Percentiles rank a stretch among this genome's conserved stretches.
phyloP scores from a whole-genome alignment of 2,797 vertebrate genomes.

The Dermochelys coriacea region DNA sequence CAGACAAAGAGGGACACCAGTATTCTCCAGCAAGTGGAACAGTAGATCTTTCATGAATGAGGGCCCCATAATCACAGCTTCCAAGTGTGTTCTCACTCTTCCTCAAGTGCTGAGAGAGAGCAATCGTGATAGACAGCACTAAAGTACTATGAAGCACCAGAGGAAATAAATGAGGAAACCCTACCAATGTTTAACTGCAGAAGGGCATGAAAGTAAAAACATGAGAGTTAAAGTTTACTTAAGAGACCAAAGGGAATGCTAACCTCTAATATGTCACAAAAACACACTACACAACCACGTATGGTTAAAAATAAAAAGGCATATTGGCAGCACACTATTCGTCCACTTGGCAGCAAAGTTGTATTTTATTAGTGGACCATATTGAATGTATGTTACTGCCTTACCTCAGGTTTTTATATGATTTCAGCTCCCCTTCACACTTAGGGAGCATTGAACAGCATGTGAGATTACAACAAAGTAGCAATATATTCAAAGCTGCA shows the following conservation, averaged over 20 bases:
- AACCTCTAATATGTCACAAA: neutral
- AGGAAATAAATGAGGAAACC: too few relatives aligned
- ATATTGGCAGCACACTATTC: neutral
- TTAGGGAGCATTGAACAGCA: neutral
- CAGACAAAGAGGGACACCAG: neutral
- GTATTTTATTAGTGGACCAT: neutral
- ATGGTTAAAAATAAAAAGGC: neutral
- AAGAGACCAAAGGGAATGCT: neutral
- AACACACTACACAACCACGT: neutral
- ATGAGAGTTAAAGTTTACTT: too few relatives aligned
- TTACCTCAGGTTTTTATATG: neutral
- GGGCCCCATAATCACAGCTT: neutral
- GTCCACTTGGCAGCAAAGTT: neutral
- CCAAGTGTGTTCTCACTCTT: neutral
- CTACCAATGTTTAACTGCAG: too few relatives aligned
- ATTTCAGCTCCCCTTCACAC: neutral
- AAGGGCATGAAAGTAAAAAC: too few relatives aligned
- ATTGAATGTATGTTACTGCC: neutral
- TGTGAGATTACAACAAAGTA: neutral
- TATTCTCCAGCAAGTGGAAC: neutral
- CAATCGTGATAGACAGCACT: too few relatives aligned
- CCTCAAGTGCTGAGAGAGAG: too few relatives aligned
- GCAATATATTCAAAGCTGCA: neutral
- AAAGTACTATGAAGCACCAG: too few relatives aligned
- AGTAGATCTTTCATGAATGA: neutral